Evolutionary conservation across 1,140 invertebrate genomes (phyloP), one percentile per base, ranked within the genome.

Genomic region (Papilio glaucus): DNA sequence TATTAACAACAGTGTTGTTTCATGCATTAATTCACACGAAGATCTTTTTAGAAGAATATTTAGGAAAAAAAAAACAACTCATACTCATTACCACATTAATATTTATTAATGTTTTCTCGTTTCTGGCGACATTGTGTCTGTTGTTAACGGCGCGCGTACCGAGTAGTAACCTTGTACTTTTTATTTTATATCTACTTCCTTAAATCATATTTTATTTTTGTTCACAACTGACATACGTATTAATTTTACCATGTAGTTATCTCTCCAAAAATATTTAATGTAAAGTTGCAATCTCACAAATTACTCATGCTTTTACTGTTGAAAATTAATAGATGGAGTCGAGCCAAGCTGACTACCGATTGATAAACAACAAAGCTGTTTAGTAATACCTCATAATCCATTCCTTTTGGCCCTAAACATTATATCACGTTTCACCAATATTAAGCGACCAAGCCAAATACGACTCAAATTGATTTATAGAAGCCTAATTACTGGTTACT

Each of bases 41-140:
- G 18, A 49, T 4, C 2, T 49, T 49, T 49, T 21, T 49, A 0
- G 10, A 0, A 49, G 7, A 21, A 21, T 49, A 21, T 49, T 49
- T 49, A 21, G 45, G 15, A n/a, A n/a, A 21, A 49, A 21, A 49
- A 21, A 49, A 15, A n/a, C 8, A 49, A 21, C 45, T 21, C 45
- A 49, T 21, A 49, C 45, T 39, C 38, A 39, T 8, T 21, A 18
- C 10, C 15, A 21, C 21, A 49, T 49, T 49, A 49, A 60, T 73
- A 57, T 39, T 73, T 63, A 42, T n/a, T 68, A 53, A 18, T 29
- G 49, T 73, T 68, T 73, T 57, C 49, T 68, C 63, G 72, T 73
- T 29, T 61, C 63, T 73, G 72, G 67, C 63, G 72, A 73, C 72
- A 73, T 68, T 69, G 24, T 69, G 65, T 69, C 65, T 69, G 42